Evolutionary conservation across 2,113 vertebrate species (phyloP).

Genomic region (Pungitius pungitius): DNA sequence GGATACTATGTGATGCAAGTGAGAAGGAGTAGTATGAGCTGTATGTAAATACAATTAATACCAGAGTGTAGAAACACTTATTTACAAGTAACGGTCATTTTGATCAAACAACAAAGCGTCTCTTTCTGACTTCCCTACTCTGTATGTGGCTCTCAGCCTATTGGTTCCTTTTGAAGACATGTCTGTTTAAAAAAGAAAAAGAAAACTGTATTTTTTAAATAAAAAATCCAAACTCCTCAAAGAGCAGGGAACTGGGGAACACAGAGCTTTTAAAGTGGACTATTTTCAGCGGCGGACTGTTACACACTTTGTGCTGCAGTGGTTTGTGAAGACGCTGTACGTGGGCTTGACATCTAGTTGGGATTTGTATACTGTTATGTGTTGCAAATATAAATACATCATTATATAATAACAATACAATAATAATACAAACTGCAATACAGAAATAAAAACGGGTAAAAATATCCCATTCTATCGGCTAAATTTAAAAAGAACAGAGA

Average conservation of each 20-base stretch:
- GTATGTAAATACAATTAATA: neutral
- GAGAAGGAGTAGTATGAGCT: neutral
- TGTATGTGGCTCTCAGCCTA: neutral
- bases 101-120: neutral
- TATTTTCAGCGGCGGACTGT: neutral
- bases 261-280: neutral
- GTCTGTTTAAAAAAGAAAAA: neutral
- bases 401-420: neutral
- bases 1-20: neutral
- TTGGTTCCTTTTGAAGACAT: neutral
- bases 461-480: slow-evolving; percentile 13
- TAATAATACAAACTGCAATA: neutral
- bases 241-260: neutral
- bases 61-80: neutral
- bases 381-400: neutral
- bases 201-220: neutral
- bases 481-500: slow-evolving; percentile 13
- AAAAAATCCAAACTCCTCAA: neutral
- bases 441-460: neutral
- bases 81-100: neutral
- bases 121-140: neutral
- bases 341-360: neutral
- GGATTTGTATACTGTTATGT: neutral
- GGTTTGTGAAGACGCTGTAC: neutral
- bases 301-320: neutral